Conservation (phyloP, 1,140 invertebrate genomes). For the Drosophila pseudoananassae region DNA sequence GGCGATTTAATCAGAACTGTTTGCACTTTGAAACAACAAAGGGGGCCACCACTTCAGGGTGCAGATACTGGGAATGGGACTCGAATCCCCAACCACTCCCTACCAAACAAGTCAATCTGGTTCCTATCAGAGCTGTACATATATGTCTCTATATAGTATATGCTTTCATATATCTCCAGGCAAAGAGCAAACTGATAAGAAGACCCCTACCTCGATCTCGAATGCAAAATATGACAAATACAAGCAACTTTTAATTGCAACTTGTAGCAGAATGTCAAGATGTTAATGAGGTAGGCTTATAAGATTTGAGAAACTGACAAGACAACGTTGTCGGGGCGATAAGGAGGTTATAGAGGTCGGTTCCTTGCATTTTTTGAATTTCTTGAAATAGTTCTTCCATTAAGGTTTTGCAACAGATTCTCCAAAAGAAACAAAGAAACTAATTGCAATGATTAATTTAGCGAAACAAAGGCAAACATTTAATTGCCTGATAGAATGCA, state of each 20-base stretch:
- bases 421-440: constrained; percentile 28
- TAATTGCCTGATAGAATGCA: constrained; percentile 71
- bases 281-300: constrained; percentile 29
- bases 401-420: constrained; percentile 13
- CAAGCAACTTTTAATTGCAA: constrained; percentile 57
- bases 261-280: constrained; percentile 35
- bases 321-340: too few relatives aligned
- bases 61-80: constrained; percentile 26
- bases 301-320: constrained; percentile 33
- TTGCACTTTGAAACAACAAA: constrained; percentile 66
- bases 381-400: not conserved
- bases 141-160: not conserved
- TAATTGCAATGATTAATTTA: constrained; percentile 19
- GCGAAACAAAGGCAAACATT: constrained; percentile 52
- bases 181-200: constrained; percentile 55
- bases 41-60: constrained; percentile 38
- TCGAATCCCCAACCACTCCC: constrained; percentile 18
- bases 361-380: constrained; percentile 8
- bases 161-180: constrained; percentile 9
- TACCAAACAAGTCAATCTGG: constrained; percentile 40
- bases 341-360: not conserved
- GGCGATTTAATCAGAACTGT: constrained; percentile 40
- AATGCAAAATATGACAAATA: constrained; percentile 17
- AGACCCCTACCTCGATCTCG: constrained; percentile 18
- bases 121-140: constrained; percentile 21